Evolutionary conservation across 1,140 invertebrate species (phyloP).

Genomic region (Brachionus rotundiformis): DNA sequence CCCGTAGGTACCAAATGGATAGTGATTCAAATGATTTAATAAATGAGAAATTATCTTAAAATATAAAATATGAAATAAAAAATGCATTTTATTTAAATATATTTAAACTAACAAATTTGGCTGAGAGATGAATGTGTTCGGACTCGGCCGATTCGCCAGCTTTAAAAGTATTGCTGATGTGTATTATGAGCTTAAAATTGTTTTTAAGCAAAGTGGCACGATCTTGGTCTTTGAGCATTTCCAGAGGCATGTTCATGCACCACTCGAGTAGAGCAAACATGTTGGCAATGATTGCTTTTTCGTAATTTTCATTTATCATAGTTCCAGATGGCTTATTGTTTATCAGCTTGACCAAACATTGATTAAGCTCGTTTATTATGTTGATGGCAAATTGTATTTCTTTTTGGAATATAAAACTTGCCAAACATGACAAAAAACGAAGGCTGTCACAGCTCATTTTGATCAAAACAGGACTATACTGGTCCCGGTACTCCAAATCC

Average conservation of each 20-base stretch:
- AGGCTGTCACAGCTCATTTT: constrained; percentile 46
- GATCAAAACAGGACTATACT: not conserved
- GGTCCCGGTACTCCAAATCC: constrained; percentile 17
- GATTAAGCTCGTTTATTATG: constrained; percentile 46
- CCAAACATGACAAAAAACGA: constrained; percentile 30
- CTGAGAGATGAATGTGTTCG: constrained; percentile 44
- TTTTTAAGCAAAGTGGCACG: constrained; percentile 60
- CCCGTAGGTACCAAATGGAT: constrained; percentile 80
- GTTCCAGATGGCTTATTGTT: not conserved
- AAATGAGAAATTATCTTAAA: constrained; percentile 72
- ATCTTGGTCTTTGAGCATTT: constrained; percentile 62
- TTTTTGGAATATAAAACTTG: constrained; percentile 45
- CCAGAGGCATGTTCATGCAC: constrained; percentile 75
- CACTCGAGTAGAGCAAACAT: constrained; percentile 88
- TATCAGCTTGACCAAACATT: constrained; percentile 46
- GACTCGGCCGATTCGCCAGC: not conserved
- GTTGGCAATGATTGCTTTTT: constrained; percentile 74
- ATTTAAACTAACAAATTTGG: constrained; percentile 5
- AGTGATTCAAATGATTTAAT: constrained; percentile 82
- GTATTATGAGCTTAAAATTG: constrained; percentile 63
- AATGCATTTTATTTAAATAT: not conserved
- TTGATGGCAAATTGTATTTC: constrained; percentile 50
- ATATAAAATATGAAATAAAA: not conserved
- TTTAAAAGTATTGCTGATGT: constrained; percentile 39
- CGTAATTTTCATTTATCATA: constrained; percentile 29